These are phyloP conservation scores for Pinna nobilis DNA, from an alignment of 1,140 invertebrate genomes.

Conservation along the genomic window DNA sequence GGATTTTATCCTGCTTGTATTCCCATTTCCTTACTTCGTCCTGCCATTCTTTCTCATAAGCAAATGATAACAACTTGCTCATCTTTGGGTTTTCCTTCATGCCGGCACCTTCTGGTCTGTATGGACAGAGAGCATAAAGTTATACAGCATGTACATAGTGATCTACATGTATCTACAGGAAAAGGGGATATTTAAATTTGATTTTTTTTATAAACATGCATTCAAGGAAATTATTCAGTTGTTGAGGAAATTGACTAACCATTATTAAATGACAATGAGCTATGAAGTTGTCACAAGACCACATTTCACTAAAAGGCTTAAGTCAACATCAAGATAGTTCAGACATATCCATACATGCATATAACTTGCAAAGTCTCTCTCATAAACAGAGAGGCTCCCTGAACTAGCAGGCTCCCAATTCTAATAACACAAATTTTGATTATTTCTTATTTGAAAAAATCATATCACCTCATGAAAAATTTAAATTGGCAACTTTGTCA, in stretches of 20 bases:
- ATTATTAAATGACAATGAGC: neutral
- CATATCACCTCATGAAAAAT: too few species aligned
- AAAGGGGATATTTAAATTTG: neutral
- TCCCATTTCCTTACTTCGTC: conserved; percentile 53
- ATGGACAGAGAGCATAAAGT: conserved; percentile 4
- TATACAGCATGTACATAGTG: neutral
- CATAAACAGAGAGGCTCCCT: too few species aligned
- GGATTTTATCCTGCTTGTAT: conserved; percentile 49
- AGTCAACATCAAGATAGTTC: too few species aligned
- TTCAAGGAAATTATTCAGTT: too few species aligned
- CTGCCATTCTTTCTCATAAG: conserved; percentile 68
- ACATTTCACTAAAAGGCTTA: neutral
- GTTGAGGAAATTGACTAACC: neutral
- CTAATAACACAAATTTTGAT: too few species aligned
- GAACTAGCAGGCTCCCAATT: too few species aligned
- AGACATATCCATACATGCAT: too few species aligned
- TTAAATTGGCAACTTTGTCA: too few species aligned
- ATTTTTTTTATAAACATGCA: neutral
- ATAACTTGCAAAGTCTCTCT: too few species aligned
- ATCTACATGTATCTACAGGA: neutral
- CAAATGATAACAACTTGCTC: conserved; percentile 60
- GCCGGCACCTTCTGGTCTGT: conserved; percentile 32
- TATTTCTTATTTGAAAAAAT: too few species aligned
- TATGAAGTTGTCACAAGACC: neutral
- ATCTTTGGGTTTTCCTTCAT: conserved; percentile 53